Evolutionary conservation across 2,888 invertebrate genomes (phyloP), one percentile per base, ranked within the genome.

Genomic region (Cepaea hortensis): DNA sequence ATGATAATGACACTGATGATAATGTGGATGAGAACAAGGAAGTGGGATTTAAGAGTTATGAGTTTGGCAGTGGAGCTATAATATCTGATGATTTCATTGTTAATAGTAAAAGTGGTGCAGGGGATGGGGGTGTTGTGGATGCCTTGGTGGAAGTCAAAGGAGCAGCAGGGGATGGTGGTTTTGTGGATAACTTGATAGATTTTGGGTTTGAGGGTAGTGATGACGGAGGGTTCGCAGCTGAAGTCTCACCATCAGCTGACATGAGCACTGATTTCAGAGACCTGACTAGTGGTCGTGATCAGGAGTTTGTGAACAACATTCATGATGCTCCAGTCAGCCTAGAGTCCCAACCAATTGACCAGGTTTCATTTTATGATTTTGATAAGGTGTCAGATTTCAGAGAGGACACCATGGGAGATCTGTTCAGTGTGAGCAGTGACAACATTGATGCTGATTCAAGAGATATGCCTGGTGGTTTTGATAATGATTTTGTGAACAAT

Each of bases 141-240:
- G 50, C 23, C 13, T 55, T 70, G 35, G 50, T n/a, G 18, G 61
- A 48, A 7, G 11, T 2, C 55, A 77, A n/a, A 55, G 77, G 9
- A 5, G 65, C 65, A 46, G 3, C 11, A 46, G 65, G 46, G 1
- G 65, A 46, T 3, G 80, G 68, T 65, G 15, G 46, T 35, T 65
- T 65, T 65, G 68, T 70, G 9, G 70, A 81, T 50, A 35, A 79
- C 62, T 79, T 79, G 79, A 46, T 77, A 62, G 79, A 62, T 35
- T 79, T 79, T 79, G 79, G 35, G 18, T 62, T 79, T 79, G 62
- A 62, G 0, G 62, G 35, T 35, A n/a, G 15, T 11, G 79, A 79
- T 62, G 62, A 5, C 23, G n/a, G 35, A 23, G 11, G 5, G 3
- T 35, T 50, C 35, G 23, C 79, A 62, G 62, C 35, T 13, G 62